phyloP scores from a whole-genome alignment of 1,140 invertebrate genomes.

The Nixonia krombeini region DNA sequence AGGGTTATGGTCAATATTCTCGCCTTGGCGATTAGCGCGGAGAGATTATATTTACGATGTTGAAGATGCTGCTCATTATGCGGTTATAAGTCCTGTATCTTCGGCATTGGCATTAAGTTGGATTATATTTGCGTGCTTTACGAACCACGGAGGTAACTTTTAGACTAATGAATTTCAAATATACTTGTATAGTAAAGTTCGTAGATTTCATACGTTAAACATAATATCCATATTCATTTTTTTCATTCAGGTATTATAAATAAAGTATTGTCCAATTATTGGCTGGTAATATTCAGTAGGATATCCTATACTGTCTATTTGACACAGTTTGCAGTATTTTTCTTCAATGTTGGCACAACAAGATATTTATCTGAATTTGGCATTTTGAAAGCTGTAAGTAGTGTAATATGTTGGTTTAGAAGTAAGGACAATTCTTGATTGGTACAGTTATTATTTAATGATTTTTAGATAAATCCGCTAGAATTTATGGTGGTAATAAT shows the following conservation, averaged over 20 bases:
- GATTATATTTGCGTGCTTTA: constrained; percentile 77
- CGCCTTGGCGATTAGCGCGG: constrained; percentile 73
- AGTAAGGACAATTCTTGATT: background rate
- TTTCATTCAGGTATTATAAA: constrained; percentile 75
- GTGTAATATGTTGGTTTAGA: background rate
- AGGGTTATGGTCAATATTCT: constrained; percentile 75
- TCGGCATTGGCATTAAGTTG: constrained; percentile 76
- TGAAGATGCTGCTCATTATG: constrained; percentile 76
- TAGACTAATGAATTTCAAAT: background rate
- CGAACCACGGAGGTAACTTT: constrained; percentile 72
- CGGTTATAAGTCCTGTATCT: constrained; percentile 76
- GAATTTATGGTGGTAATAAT: constrained; percentile 58
- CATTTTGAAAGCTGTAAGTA: constrained; percentile 70
- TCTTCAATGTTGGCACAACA: constrained; percentile 74
- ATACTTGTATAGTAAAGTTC: too few relatives aligned
- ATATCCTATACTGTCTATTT: constrained; percentile 84
- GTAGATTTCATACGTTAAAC: too few relatives aligned
- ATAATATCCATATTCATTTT: constrained; percentile 7
- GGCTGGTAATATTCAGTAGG: constrained; percentile 77
- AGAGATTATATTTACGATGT: constrained; percentile 76
- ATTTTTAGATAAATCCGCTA: constrained; percentile 64
- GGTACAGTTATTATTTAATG: constrained; percentile 6
- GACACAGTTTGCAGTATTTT: constrained; percentile 79
- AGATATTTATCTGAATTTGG: constrained; percentile 74
- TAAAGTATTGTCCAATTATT: constrained; percentile 76